Evolutionary conservation across 2,888 invertebrate genomes (phyloP), one percentile per base, ranked within the genome.

Genomic region (Agelastica alni): DNA sequence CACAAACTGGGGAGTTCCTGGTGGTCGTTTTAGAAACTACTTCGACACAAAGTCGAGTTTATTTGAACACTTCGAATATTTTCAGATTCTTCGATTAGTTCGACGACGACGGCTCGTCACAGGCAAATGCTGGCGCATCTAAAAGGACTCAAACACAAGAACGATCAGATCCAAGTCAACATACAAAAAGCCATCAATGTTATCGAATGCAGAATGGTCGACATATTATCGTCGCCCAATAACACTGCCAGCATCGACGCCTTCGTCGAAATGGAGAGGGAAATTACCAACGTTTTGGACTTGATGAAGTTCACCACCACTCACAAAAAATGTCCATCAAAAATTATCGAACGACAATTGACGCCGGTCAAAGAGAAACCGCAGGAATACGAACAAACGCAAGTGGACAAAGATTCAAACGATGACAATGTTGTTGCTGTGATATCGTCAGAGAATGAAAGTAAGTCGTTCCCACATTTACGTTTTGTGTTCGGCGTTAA

Each of bases 161-260:
- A 70, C 54, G 59, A 62, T 16, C 57, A 56, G 45, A 64, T 71
- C 22, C 67, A 69, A 56, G 61, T 45, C 14, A 70, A 70, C 54
- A 69, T 72, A 36, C 65, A 70, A 43, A 70, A 69, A 41, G 68
- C 70, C 6, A 69, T 72, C 10, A 58, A 63, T 22, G 67, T 70
- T 2, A 70, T 72, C 13, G 72, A 72, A 52, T 54, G 60, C 14
- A 69, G 68, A 59, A 71, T 72, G 68, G 61, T 70, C 14, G 67
- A 70, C 43, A 56, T 68, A 4, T 30, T 70, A 18, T 49, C 43
- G 10, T 31, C 45, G 3, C 61, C 65, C 2, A 51, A 45, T 2
- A 53, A 60, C 2, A 31, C 54, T 1, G 58, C 56, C 10, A 69
- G 56, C 39, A 53, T 62, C 1, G 65, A 67, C 18, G 68, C 69